Evolutionary conservation across 2,113 vertebrate genomes (phyloP).

Genomic region (Pluvialis apricaria): DNA sequence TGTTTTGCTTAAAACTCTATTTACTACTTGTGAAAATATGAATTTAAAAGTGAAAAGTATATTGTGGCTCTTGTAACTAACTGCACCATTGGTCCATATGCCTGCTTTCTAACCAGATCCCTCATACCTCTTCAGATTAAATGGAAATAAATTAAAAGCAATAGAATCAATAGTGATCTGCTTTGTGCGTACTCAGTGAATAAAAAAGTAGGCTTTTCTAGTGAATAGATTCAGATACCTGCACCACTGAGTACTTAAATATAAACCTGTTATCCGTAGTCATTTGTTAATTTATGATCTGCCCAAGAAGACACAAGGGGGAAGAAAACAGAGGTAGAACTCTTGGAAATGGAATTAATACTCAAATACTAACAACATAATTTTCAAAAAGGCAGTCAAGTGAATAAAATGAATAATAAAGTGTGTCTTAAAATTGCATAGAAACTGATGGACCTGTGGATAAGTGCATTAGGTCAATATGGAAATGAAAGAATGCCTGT

Average conservation of each 20-base stretch:
- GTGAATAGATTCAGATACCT: slow-evolving; percentile 13
- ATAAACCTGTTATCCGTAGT: slow-evolving; percentile 35
- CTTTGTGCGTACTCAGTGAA: slow-evolving; percentile 32
- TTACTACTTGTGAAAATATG: background rate
- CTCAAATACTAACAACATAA: background rate
- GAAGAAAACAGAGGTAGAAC: slow-evolving; percentile 40
- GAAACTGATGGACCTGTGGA: background rate
- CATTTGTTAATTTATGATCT: slow-evolving; percentile 53
- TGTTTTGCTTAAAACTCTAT: background rate
- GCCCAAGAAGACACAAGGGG: background rate
- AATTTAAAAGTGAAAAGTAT: background rate
- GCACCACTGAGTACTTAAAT: slow-evolving; percentile 24
- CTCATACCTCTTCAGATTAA: background rate
- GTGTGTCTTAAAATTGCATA: background rate
- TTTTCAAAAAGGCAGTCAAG: slow-evolving; percentile 61
- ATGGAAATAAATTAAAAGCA: slow-evolving; percentile 58
- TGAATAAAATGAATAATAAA: slow-evolving; percentile 64
- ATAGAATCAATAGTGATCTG: slow-evolving; percentile 42
- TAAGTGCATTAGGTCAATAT: background rate
- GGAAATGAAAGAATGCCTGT: background rate
- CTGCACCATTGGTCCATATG: background rate
- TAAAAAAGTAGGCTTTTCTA: background rate
- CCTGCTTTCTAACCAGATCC: background rate
- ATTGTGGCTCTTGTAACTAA: background rate
- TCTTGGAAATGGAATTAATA: slow-evolving; percentile 63